Base-by-base conservation (phyloP, 1,140 invertebrate genomes). In the Manduca sexta region DNA sequence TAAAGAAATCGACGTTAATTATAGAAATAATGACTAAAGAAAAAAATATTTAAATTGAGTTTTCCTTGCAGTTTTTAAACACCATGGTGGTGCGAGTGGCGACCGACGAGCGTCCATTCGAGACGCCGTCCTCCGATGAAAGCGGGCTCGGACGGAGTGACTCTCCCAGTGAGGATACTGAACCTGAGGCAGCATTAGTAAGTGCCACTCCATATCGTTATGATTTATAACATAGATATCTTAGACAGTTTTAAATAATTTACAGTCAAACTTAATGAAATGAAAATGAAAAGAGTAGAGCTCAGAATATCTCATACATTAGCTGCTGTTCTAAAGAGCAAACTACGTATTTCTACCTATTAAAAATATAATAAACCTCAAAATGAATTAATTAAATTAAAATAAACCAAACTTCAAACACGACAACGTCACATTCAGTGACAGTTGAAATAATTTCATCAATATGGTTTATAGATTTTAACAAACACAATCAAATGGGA, bases 141-240 rank as follows among this genome's bases (percentile, higher is more conserved):
- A 84, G 81, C 26, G 81, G 81, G 1, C 49, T 80, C 18, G 81
- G 81, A 11, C 54, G 76, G 1, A 78, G 73, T 31, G 76, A 82
- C 52, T 72, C 78, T 0, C 73, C 79, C 18, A 78, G 69, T 21
- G 77, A 83, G 31, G 70, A 80, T 2, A 66, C 67, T 2, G 79
- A 83, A 34, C 79, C 77, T 17, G 82, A 79, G 52, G 79, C 82
- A 12, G 77, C 76, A n/a, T 58, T 85, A 67, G 82, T 85, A 62
- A 64, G 74, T 56, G 8, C 37, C 41, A 48, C 37, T 17, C 17
- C 21, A 26, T 26, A 26, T 26, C 4, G n/a, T n/a, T n/a, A n/a
- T n/a, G n/a, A n/a, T n/a, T n/a, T n/a, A n/a, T n/a, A n/a, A n/a
- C n/a, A n/a, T n/a, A n/a, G n/a, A n/a, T n/a, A n/a, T n/a, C n/a